Percentiles rank a stretch among this genome's conserved stretches.
phyloP scores from a whole-genome alignment of 2,888 invertebrate genomes.

The Polydrusus pterygomalis region DNA sequence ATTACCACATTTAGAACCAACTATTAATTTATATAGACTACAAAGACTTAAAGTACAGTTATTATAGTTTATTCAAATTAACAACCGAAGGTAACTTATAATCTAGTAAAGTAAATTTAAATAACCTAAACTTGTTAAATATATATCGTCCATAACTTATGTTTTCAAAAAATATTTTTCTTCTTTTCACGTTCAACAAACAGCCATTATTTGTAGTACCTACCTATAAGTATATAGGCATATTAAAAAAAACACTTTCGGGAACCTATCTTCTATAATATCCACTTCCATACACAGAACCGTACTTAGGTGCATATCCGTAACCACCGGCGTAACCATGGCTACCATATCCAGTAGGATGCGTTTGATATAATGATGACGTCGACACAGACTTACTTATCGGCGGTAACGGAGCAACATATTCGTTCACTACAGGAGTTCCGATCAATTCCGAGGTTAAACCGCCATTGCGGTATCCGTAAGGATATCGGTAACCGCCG shows the following conservation, averaged over 20 bases:
- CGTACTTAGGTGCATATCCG: constrained; percentile 33
- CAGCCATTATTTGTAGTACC: too few species aligned
- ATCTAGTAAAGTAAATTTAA: background rate
- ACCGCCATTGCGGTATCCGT: background rate
- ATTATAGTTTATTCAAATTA: background rate
- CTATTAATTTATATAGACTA: too few species aligned
- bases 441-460: background rate
- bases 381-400: constrained; percentile 22
- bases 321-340: constrained; percentile 10
- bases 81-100: background rate
- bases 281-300: constrained; percentile 3
- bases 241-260: too few species aligned
- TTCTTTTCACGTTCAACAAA: too few species aligned
- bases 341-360: constrained; percentile 33
- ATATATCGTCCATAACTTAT: too few species aligned
- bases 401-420: constrained; percentile 23
- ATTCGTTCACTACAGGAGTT: constrained; percentile 26
- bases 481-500: constrained; percentile 19
- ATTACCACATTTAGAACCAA: too few species aligned
- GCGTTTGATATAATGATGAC: constrained; percentile 43
- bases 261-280: constrained; percentile 24
- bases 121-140: too few species aligned
- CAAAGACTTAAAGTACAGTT: background rate
- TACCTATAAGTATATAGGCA: too few species aligned
- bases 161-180: too few species aligned